A percentile compares a stretch with the other conserved stretches of the same genome.
phyloP scores from a whole-genome alignment of 2,888 invertebrate species.

The Standfussiana lucernea region DNA sequence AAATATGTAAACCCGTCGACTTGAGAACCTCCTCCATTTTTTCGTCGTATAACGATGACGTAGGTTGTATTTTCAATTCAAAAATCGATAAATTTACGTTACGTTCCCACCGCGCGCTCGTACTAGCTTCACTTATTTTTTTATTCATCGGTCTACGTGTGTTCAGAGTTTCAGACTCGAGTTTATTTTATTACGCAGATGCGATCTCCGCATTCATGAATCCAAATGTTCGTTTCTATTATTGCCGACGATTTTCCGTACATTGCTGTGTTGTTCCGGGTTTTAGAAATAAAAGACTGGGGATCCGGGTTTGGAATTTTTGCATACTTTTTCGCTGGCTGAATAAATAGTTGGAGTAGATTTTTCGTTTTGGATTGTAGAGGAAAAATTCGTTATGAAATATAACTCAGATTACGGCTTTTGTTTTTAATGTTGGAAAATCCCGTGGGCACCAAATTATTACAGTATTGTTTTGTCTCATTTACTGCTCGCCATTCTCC shows the following conservation, averaged over 20 bases:
- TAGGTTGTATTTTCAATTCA: background rate
- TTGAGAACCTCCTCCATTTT: too few species aligned
- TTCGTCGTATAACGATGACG: background rate
- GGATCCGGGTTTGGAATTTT: slow-evolving; percentile 26
- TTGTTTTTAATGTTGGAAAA: background rate
- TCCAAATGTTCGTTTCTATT: slow-evolving; percentile 77
- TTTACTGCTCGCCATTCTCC: background rate
- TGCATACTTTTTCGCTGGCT: slow-evolving; percentile 32
- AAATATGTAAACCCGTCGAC: too few species aligned
- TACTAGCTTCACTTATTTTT: slow-evolving; percentile 35
- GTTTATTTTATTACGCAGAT: slow-evolving; percentile 71
- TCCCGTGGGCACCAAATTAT: background rate
- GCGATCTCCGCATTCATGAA: slow-evolving; percentile 77
- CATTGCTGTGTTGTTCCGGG: slow-evolving; percentile 52
- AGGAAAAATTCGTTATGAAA: background rate
- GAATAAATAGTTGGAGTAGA: slow-evolving; percentile 42
- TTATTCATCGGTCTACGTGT: slow-evolving; percentile 63
- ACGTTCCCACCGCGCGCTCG: background rate
- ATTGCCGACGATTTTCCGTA: slow-evolving; percentile 70
- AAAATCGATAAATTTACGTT: background rate
- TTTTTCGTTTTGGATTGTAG: background rate
- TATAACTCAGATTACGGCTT: background rate
- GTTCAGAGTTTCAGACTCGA: slow-evolving; percentile 44
- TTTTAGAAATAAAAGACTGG: slow-evolving; percentile 56
- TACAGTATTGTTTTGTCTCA: background rate